phyloP scores from a whole-genome alignment of 2,797 vertebrate genomes.

The Myiotriccus ornatus region DNA sequence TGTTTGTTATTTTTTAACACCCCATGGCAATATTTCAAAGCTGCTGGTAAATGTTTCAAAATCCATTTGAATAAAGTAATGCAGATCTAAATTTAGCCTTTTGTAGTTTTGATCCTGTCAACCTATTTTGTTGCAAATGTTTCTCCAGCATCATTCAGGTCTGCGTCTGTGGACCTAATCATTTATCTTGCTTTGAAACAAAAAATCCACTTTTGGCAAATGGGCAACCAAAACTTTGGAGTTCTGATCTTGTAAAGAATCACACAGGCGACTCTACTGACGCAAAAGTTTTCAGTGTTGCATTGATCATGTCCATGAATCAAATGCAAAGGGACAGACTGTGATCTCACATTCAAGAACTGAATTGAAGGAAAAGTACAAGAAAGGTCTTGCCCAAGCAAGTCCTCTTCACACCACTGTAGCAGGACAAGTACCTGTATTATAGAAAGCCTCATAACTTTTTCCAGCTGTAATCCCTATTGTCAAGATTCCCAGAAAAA shows the following conservation, averaged over 20 bases:
- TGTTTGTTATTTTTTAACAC: not conserved
- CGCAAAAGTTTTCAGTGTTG: not conserved
- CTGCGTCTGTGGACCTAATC: not conserved
- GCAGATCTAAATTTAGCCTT: conserved; percentile 1
- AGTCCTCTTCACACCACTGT: not conserved
- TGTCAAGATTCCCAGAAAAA: not conserved
- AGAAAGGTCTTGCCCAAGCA: not conserved
- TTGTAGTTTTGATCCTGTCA: not conserved
- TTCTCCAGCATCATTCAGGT: not conserved
- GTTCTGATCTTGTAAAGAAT: not conserved
- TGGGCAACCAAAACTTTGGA: not conserved
- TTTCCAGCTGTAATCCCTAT: not conserved
- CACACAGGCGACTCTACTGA: not conserved
- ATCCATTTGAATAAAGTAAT: not conserved
- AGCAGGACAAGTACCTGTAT: not conserved
- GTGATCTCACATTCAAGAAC: not conserved
- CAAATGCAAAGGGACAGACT: not conserved
- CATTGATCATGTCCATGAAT: not conserved
- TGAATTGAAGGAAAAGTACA: not conserved
- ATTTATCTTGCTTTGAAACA: not conserved
- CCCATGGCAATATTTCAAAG: not conserved
- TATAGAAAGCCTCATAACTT: not conserved
- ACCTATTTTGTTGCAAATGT: not conserved
- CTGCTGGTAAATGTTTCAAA: conserved; percentile 13
- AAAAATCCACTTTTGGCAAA: not conserved